phyloP scores from a whole-genome alignment of 64 coral and sea anemone species.

The Stichodactyla helianthus region DNA sequence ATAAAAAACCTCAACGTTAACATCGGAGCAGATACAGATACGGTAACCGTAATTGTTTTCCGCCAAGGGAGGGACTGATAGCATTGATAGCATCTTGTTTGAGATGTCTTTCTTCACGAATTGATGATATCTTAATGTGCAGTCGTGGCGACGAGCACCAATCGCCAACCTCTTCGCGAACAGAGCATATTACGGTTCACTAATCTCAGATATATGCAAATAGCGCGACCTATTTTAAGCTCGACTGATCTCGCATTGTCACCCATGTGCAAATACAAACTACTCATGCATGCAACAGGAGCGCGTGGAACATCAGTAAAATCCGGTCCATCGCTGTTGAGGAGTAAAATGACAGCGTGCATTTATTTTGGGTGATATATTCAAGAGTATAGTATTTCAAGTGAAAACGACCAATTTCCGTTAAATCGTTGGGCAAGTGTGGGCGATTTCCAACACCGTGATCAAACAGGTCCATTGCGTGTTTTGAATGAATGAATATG shows the following conservation, averaged over 20 bases:
- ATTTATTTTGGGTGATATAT: not conserved
- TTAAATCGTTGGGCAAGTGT: constrained; percentile 9
- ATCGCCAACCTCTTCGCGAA: not conserved
- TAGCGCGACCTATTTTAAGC: constrained; percentile 18
- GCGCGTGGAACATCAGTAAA: constrained; percentile 12
- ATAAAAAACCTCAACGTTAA: too few relatives aligned
- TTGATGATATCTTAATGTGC: not conserved
- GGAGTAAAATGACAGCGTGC: not conserved
- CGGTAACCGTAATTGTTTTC: not conserved
- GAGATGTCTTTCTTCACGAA: not conserved
- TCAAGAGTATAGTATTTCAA: not conserved
- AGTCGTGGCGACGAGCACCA: not conserved
- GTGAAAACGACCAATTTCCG: constrained; percentile 1
- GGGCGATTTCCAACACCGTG: constrained; percentile 3
- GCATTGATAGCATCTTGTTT: not conserved
- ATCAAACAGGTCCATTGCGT: constrained; percentile 20
- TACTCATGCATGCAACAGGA: constrained; percentile 25
- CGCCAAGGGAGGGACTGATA: not conserved
- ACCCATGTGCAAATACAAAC: constrained; percentile 34
- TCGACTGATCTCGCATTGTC: constrained; percentile 7
- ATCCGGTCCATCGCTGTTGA: constrained; percentile 1
- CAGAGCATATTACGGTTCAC: not conserved
- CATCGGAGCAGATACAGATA: not conserved
- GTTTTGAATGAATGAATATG: constrained; percentile 38
- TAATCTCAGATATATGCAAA: constrained; percentile 12